Evolutionary conservation across 2,888 invertebrate genomes (phyloP).

Genomic region (Calameuta idolon): DNA sequence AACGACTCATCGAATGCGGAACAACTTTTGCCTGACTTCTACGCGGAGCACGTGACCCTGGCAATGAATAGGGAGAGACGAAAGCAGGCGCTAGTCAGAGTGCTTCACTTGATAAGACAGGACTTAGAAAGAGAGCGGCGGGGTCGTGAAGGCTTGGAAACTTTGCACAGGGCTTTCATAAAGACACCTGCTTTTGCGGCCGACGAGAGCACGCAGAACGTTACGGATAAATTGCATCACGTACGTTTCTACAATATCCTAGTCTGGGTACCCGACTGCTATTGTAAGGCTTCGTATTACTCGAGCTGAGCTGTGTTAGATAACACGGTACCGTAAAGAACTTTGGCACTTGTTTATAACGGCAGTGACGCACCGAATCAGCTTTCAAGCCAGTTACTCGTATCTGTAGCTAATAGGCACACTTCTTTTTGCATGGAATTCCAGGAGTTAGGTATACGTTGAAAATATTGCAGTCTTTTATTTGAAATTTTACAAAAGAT

Average conservation of each 20-base stretch:
- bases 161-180: conserved; percentile 87
- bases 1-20: conserved; percentile 76
- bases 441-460: neutral
- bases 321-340: neutral
- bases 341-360: neutral
- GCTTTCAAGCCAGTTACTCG: neutral
- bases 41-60: conserved; percentile 93
- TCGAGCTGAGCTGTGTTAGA: neutral
- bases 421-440: neutral
- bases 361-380: neutral
- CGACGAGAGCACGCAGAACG: conserved; percentile 91
- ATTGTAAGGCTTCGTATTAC: neutral
- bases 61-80: conserved; percentile 93
- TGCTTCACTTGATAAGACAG: conserved; percentile 86
- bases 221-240: conserved; percentile 91
- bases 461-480: neutral
- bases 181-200: conserved; percentile 88
- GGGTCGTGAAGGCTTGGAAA: conserved; percentile 90
- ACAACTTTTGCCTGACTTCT: conserved; percentile 92
- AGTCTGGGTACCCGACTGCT: neutral
- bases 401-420: neutral
- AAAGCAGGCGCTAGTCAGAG: conserved; percentile 85
- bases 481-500: neutral
- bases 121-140: conserved; percentile 91
- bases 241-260: conserved; percentile 69